Conservation (phyloP, 2,113 vertebrate species). For the Sterrhoptilus dennistouni region DNA sequence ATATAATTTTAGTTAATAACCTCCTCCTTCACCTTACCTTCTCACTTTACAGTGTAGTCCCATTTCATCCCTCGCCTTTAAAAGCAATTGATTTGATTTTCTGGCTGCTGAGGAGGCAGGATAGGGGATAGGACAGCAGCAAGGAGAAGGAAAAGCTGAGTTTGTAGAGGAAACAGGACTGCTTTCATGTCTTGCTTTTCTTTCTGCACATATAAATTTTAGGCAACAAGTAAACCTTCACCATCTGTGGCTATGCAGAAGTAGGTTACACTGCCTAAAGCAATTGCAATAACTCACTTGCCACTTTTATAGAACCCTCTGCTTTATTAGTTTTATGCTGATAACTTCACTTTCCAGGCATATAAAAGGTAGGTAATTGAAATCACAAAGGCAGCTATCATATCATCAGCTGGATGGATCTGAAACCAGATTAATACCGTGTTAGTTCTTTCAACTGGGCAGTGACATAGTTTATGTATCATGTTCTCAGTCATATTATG, state of each 20-base stretch:
- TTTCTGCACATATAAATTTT: background rate
- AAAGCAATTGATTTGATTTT: background rate
- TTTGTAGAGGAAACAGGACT: background rate
- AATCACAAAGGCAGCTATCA: background rate
- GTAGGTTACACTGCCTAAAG: conserved; percentile 8
- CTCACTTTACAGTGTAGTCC: background rate
- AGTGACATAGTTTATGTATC: background rate
- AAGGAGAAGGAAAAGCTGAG: background rate
- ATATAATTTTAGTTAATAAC: conserved; percentile 5
- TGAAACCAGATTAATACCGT: background rate
- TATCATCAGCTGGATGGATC: background rate
- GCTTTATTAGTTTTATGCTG: conserved; percentile 36
- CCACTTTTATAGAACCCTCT: background rate
- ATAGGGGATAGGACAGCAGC: background rate
- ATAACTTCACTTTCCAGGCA: background rate
- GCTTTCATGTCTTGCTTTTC: background rate
- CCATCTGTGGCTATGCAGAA: conserved; percentile 10
- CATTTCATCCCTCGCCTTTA: background rate
- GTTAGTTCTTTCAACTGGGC: background rate
- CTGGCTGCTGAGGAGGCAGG: background rate
- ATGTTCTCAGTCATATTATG: background rate
- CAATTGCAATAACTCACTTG: background rate
- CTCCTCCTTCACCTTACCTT: background rate
- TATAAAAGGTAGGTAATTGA: conserved; percentile 16
- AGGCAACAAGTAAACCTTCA: background rate